Conservation (phyloP, 1,140 invertebrate species). For the Mesaphorura yosii region DNA sequence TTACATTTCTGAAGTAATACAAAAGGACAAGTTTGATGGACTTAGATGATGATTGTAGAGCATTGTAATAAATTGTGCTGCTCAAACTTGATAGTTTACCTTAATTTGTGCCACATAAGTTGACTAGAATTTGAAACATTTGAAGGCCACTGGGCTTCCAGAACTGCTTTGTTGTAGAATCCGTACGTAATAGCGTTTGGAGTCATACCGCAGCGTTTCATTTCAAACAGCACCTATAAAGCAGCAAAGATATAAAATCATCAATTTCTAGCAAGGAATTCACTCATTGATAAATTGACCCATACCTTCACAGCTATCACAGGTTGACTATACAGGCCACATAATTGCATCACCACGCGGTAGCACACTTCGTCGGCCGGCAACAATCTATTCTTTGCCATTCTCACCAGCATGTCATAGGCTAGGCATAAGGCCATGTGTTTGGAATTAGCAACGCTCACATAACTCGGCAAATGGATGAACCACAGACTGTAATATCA, state of each 20-base stretch:
- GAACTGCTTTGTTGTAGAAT: constrained; percentile 66
- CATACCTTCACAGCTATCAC: constrained; percentile 73
- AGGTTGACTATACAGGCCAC: constrained; percentile 85
- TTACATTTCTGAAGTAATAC: constrained; percentile 56
- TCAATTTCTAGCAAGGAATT: no score
- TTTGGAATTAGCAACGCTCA: constrained; percentile 44
- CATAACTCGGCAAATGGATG: constrained; percentile 74
- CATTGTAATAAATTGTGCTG: background rate
- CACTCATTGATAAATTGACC: no score
- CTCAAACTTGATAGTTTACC: constrained; percentile 31
- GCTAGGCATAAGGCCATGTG: constrained; percentile 70
- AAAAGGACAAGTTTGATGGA: background rate
- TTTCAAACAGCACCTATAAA: constrained; percentile 64
- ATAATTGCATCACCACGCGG: constrained; percentile 95
- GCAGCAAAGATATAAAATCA: background rate
- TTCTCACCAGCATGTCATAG: constrained; percentile 72
- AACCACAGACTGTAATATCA: constrained; percentile 81
- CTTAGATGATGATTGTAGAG: background rate
- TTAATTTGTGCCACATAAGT: constrained; percentile 83
- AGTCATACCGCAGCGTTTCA: constrained; percentile 86
- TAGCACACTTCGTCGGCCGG: constrained; percentile 95
- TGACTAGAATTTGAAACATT: constrained; percentile 68
- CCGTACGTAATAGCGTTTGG: constrained; percentile 98
- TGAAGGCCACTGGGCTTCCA: constrained; percentile 89
- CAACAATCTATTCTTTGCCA: constrained; percentile 63